Evolutionary conservation across 2,888 invertebrate species (phyloP).

Genomic region (Troglohyphantes excavatus): DNA sequence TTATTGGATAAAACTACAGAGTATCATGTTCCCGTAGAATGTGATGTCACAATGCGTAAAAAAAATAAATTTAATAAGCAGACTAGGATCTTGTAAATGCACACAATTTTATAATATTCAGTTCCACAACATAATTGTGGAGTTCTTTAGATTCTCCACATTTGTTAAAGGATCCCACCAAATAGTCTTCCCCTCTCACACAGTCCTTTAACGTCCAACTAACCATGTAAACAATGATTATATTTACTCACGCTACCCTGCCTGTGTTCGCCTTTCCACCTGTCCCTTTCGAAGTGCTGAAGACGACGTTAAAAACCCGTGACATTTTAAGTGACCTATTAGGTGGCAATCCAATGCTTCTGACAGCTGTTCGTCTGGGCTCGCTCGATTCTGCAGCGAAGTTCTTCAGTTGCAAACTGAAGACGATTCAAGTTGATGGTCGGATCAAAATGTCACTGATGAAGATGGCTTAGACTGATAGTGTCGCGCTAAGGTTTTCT

Average conservation of each 20-base stretch:
- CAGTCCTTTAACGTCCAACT: neutral
- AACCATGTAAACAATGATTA: constrained; percentile 45
- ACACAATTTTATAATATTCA: too few relatives aligned
- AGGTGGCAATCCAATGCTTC: constrained; percentile 50
- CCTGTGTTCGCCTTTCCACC: constrained; percentile 38
- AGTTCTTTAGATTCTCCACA: too few relatives aligned
- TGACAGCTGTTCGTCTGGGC: constrained; percentile 50
- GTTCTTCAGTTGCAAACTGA: constrained; percentile 21
- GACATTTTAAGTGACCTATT: constrained; percentile 70
- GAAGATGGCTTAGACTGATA: constrained; percentile 42
- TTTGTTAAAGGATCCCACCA: too few relatives aligned
- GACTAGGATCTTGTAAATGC: too few relatives aligned
- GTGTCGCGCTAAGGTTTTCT: constrained; percentile 13
- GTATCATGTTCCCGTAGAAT: too few relatives aligned
- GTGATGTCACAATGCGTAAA: too few relatives aligned
- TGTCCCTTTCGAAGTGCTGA: constrained; percentile 41
- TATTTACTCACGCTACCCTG: constrained; percentile 55
- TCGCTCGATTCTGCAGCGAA: constrained; percentile 31
- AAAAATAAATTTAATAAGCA: too few relatives aligned
- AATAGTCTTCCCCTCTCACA: too few relatives aligned
- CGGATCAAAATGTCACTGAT: constrained; percentile 11
- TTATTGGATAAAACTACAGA: too few relatives aligned
- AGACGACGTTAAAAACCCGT: constrained; percentile 60
- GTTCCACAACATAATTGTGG: too few relatives aligned
- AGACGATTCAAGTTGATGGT: constrained; percentile 55